Conservation (phyloP, 1,140 invertebrate species). For the Papilio polyxenes region DNA sequence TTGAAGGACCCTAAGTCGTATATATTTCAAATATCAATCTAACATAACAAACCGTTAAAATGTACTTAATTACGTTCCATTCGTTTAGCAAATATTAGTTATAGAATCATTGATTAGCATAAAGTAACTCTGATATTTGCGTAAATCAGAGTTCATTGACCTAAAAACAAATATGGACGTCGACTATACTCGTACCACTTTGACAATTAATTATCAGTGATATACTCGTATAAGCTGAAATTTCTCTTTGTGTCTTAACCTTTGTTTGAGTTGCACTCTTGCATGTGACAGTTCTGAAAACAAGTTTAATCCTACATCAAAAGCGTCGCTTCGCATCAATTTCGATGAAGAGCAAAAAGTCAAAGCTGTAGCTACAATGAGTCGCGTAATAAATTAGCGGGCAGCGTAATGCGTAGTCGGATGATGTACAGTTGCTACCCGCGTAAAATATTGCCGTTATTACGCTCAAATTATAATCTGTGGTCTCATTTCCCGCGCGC, state of each 20-base stretch:
- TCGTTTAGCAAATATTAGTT: background rate
- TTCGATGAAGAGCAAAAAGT: constrained; percentile 11
- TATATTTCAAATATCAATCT: background rate
- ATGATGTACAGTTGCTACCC: constrained; percentile 61
- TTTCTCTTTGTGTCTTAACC: background rate
- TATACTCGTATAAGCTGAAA: background rate
- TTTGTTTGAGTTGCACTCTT: background rate
- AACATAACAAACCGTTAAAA: background rate
- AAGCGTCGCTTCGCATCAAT: constrained; percentile 19
- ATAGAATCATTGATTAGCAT: background rate
- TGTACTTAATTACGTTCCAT: background rate
- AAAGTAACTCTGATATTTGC: background rate
- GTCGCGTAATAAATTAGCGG: constrained; percentile 52
- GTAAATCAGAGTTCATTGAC: background rate
- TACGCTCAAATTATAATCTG: constrained; percentile 58
- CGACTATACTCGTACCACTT: background rate
- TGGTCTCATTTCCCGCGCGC: constrained; percentile 36
- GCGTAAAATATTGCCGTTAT: constrained; percentile 59
- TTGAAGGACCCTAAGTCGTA: too few relatives aligned
- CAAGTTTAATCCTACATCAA: constrained; percentile 9
- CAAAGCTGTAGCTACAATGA: constrained; percentile 1
- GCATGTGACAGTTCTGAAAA: background rate
- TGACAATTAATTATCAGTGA: background rate
- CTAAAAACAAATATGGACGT: background rate
- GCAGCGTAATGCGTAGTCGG: constrained; percentile 46